Percentiles rank a stretch among this genome's conserved stretches.
Conservation (phyloP, 2,888 invertebrate genomes). For the Nomada ferruginata region DNA sequence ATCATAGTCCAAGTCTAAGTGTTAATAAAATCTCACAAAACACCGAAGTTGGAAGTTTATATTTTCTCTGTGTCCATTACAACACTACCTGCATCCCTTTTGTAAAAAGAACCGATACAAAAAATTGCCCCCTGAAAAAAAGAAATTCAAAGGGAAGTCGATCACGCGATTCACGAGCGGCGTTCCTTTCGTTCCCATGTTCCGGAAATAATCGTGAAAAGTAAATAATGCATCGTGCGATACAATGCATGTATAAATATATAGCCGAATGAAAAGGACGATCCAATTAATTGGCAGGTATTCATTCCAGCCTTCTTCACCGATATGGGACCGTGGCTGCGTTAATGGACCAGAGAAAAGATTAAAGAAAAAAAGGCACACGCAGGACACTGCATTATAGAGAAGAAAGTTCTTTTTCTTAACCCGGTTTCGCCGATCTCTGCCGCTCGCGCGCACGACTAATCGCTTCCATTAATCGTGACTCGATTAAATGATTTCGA, state of each 20-base stretch:
- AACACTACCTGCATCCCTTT: not conserved
- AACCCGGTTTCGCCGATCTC: slow-evolving; percentile 64
- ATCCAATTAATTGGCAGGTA: not conserved
- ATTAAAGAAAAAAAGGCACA: not conserved
- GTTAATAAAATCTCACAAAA: no score
- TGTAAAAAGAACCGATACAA: not conserved
- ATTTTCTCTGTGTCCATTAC: no score
- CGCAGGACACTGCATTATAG: not conserved
- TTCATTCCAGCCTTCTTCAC: not conserved
- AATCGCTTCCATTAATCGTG: slow-evolving; percentile 72
- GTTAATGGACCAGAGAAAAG: not conserved
- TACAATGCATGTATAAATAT: no score
- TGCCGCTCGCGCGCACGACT: slow-evolving; percentile 58
- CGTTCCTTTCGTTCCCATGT: not conserved
- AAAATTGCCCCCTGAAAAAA: not conserved
- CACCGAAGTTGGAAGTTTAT: no score
- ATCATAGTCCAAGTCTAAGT: no score
- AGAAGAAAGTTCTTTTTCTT: slow-evolving; percentile 65
- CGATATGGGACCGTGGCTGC: not conserved
- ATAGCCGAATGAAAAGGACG: not conserved
- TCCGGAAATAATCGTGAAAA: not conserved
- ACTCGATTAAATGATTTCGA: slow-evolving; percentile 69
- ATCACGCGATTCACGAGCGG: not conserved
- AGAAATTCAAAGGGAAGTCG: not conserved
- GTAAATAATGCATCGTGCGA: not conserved